phyloP scores from a whole-genome alignment of 2,113 vertebrate species.

The Ophiodon elongatus region DNA sequence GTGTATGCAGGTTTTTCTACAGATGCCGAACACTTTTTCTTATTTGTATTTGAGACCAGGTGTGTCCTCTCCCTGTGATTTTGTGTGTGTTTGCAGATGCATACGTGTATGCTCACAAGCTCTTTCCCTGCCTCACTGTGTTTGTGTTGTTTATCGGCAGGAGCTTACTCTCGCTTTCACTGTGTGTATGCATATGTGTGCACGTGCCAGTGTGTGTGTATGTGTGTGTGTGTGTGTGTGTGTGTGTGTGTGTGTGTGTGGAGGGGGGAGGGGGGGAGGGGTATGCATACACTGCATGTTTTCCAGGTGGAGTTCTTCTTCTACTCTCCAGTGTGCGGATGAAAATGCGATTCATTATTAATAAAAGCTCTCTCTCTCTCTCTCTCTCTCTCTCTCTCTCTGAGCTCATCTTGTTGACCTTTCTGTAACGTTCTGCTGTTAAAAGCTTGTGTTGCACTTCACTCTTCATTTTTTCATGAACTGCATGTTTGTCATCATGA shows the following conservation, averaged over 20 bases:
- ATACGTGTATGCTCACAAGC: background rate
- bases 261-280: too few relatives aligned
- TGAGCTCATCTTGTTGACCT: conserved; percentile 71
- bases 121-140: background rate
- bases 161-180: conserved; percentile 2
- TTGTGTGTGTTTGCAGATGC: background rate
- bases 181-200: background rate
- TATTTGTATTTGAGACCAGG: conserved; percentile 37
- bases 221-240: background rate
- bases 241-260: background rate
- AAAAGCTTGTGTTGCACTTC: conserved; percentile 77
- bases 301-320: conserved; percentile 62
- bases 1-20: conserved; percentile 44
- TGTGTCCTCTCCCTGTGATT: conserved; percentile 6
- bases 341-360: conserved; percentile 78
- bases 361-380: conserved; percentile 53
- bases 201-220: background rate
- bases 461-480: conserved; percentile 79
- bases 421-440: conserved; percentile 62
- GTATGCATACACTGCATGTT: conserved; percentile 27
- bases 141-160: background rate
- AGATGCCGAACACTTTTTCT: conserved; percentile 25
- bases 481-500: conserved; percentile 62
- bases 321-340: conserved; percentile 51
- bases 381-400: conserved; percentile 36